Percentiles rank a stretch among this genome's conserved stretches.
These are phyloP conservation scores for Oreochromis aureus DNA, from an alignment of 2,113 vertebrate genomes.

Conservation along the genomic window DNA sequence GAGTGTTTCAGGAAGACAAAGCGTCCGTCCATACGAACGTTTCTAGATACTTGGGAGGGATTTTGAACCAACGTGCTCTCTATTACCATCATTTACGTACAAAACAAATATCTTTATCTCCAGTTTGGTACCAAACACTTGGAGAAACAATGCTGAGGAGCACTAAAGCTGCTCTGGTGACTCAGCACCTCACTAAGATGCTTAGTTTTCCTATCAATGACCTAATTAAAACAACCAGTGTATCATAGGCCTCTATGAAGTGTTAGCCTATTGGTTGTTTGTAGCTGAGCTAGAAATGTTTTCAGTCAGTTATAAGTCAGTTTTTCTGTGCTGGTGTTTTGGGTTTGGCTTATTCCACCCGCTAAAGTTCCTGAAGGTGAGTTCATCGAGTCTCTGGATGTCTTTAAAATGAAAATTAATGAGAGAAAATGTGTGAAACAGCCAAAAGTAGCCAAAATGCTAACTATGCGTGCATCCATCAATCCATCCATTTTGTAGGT, in stretches of 20 bases:
- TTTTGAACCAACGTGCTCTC: background rate
- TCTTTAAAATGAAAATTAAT: background rate
- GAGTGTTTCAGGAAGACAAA: background rate
- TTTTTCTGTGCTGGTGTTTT: background rate
- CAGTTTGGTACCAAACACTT: background rate
- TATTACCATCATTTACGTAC: rapidly evolving
- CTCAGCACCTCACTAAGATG: background rate
- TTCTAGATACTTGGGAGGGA: background rate
- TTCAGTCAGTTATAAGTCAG: background rate
- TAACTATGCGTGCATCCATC: background rate
- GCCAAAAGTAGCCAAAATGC: rapidly evolving
- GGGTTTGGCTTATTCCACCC: background rate
- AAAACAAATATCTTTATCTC: background rate
- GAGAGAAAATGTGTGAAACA: background rate
- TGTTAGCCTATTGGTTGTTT: background rate
- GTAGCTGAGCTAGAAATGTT: background rate
- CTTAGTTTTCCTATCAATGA: background rate
- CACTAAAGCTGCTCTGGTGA: background rate
- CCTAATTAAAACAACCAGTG: background rate
- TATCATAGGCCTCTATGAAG: background rate
- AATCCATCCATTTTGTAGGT: background rate
- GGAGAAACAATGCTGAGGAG: background rate
- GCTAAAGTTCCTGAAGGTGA: background rate
- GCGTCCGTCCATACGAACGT: background rate
- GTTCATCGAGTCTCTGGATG: background rate